phyloP scores from a whole-genome alignment of 2,797 vertebrate genomes.

The Menidia menidia region DNA sequence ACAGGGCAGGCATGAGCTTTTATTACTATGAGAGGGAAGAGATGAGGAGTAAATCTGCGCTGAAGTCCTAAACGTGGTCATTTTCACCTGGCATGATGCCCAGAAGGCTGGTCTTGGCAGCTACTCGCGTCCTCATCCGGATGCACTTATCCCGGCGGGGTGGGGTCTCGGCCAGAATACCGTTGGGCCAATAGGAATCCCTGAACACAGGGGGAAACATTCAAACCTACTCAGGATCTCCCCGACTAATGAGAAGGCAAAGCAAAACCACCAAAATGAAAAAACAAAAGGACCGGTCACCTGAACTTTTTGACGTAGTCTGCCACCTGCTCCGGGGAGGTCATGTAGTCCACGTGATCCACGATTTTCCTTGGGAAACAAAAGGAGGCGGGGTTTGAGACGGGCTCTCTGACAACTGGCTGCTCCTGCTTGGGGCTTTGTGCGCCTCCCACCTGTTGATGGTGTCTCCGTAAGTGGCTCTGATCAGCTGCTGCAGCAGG shows the following conservation, averaged over 20 bases:
- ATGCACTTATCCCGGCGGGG: constrained; percentile 92
- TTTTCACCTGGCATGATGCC: constrained; percentile 95
- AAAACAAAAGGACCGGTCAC: constrained; percentile 67
- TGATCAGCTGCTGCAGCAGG: constrained; percentile 96
- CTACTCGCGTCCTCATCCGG: constrained; percentile 95
- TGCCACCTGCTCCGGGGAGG: constrained; percentile 96
- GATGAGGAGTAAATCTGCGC: not conserved
- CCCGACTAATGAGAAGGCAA: constrained; percentile 2
- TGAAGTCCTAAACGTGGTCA: not conserved
- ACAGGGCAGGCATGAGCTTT: not conserved
- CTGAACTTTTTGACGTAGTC: constrained; percentile 98
- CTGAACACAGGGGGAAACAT: constrained; percentile 66
- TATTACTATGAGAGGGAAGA: not conserved
- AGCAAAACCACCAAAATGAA: not conserved
- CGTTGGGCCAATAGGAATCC: constrained; percentile 98
- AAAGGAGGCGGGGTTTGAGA: constrained; percentile 9
- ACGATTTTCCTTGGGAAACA: constrained; percentile 94
- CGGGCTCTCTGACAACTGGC: not conserved
- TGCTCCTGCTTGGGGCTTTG: not conserved
- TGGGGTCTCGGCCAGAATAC: constrained; percentile 94
- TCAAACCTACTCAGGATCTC: constrained; percentile 9
- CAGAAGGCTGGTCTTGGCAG: constrained; percentile 95
- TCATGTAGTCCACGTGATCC: constrained; percentile 98
- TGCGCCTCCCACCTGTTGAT: constrained; percentile 89
- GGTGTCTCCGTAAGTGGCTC: constrained; percentile 94